A percentile compares a stretch with the other conserved stretches of the same genome.
These are phyloP conservation scores for Festucalex cinctus DNA, from an alignment of 2,113 vertebrate species.

Conservation along the genomic window DNA sequence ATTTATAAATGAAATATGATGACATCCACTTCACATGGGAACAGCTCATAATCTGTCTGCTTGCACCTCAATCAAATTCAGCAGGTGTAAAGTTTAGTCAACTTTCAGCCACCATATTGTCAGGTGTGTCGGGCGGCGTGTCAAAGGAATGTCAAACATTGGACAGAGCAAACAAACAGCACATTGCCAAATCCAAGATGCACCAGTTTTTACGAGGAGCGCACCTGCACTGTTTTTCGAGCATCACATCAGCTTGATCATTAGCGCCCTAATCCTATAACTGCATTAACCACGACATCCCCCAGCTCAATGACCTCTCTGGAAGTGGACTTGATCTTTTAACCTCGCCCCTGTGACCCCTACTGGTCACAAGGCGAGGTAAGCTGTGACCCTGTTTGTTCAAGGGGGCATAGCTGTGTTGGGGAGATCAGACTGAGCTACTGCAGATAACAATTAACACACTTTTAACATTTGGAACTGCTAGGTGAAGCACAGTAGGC, in stretches of 20 bases:
- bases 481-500: slow-evolving; percentile 33
- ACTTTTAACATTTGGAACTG: slow-evolving; percentile 41
- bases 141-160: no score
- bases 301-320: slow-evolving; percentile 43
- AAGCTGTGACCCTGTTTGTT: slow-evolving; percentile 47
- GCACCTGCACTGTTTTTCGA: slow-evolving; percentile 11
- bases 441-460: slow-evolving; percentile 53
- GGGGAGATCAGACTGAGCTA: slow-evolving; percentile 47
- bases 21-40: no score
- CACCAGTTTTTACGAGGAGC: no score
- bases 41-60: no score
- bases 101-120: no score
- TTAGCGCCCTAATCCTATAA: slow-evolving; percentile 30
- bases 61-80: no score
- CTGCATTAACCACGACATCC: slow-evolving; percentile 3
- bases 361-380: slow-evolving; percentile 57
- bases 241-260: slow-evolving; percentile 18
- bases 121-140: no score
- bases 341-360: slow-evolving; percentile 43
- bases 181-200: no score
- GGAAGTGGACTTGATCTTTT: slow-evolving; percentile 67
- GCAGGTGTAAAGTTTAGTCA: no score
- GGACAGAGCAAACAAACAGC: no score
- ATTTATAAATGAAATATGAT: no score
- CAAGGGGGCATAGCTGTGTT: slow-evolving; percentile 45